Conservation (phyloP, 2,888 invertebrate species). For the Labia minor region DNA sequence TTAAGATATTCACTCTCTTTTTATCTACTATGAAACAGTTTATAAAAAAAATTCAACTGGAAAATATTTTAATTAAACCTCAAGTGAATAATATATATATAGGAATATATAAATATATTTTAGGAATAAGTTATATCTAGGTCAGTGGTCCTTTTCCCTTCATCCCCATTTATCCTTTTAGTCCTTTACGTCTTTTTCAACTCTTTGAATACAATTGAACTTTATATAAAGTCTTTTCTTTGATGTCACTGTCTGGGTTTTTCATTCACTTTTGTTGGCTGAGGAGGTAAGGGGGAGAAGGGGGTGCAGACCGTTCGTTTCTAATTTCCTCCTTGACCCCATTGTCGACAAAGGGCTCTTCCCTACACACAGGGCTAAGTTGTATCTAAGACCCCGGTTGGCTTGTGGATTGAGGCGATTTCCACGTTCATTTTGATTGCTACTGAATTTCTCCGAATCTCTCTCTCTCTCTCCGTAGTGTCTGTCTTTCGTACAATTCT, state of each 20-base stretch:
- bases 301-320: neutral
- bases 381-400: neutral
- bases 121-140: neutral
- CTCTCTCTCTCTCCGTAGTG: too few relatives aligned
- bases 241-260: constrained; percentile 7
- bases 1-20: too few relatives aligned
- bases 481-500: neutral
- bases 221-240: constrained; percentile 8
- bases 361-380: neutral
- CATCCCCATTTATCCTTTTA: too few relatives aligned
- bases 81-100: too few relatives aligned
- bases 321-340: constrained; percentile 13
- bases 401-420: neutral
- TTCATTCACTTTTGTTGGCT: neutral
- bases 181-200: too few relatives aligned
- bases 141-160: neutral
- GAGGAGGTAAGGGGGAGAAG: too few relatives aligned
- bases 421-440: constrained; percentile 5
- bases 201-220: constrained; percentile 2
- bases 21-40: too few relatives aligned
- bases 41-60: too few relatives aligned
- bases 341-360: constrained; percentile 2
- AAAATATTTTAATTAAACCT: too few relatives aligned
- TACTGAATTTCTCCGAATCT: neutral
- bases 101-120: too few relatives aligned